phyloP scores from a whole-genome alignment of 2,888 invertebrate genomes.

The Ochropleura leucogaster region DNA sequence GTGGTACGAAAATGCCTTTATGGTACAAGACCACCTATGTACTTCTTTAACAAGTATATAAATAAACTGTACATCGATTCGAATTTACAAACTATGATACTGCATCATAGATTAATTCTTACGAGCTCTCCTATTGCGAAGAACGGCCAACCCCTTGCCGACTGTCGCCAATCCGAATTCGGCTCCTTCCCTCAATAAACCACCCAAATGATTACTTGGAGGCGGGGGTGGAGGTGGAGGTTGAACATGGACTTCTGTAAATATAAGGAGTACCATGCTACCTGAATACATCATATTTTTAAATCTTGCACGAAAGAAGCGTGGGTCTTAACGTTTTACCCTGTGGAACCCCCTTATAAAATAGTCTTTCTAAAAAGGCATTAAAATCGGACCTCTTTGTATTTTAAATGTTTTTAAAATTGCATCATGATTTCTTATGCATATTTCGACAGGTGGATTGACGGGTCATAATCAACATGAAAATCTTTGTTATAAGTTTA shows the following conservation, averaged over 20 bases:
- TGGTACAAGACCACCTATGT: background rate
- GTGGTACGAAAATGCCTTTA: background rate
- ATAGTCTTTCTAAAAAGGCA: background rate
- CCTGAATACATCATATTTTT: slow-evolving; percentile 5
- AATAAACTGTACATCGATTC: background rate
- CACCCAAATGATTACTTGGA: slow-evolving; percentile 38
- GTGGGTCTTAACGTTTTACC: background rate
- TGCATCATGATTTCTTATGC: background rate
- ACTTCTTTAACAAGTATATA: background rate
- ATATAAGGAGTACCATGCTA: slow-evolving; percentile 40
- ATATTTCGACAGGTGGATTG: background rate
- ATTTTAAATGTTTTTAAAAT: background rate
- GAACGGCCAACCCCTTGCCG: slow-evolving; percentile 37
- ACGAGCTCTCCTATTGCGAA: slow-evolving; percentile 43
- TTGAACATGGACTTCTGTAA: slow-evolving; percentile 50
- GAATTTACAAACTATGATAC: slow-evolving; percentile 9
- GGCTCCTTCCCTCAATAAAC: slow-evolving; percentile 41
- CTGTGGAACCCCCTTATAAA: slow-evolving; percentile 11
- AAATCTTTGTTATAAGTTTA: background rate
- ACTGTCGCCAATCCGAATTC: background rate
- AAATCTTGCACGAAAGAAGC: background rate
- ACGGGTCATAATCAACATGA: too few relatives aligned
- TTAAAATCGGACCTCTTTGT: background rate
- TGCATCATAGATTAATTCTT: slow-evolving; percentile 38
- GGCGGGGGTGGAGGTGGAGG: slow-evolving; percentile 40